Evolutionary conservation across 1,140 invertebrate genomes (phyloP), one percentile per base, ranked within the genome.

Genomic region (Euwallacea fornicatus): DNA sequence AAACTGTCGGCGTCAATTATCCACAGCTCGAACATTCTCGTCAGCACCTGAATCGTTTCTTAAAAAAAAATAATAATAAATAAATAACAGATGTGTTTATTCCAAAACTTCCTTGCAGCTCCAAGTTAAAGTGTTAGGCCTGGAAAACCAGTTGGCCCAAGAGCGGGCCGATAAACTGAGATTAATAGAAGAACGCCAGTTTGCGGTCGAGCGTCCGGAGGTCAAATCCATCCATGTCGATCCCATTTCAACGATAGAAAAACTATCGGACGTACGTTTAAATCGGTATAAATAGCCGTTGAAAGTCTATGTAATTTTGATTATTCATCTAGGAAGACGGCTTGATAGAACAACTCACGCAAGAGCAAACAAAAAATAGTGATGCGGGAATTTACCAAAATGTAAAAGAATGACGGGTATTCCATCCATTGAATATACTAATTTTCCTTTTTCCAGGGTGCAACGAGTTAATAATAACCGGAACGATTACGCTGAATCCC

Each of bases 221-320:
- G 47, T n/a, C 8, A 60, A 64, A 46, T 21, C 16, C 9, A 16
- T 44, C 4, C 71, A 66, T 13, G 21, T 62, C 8, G 72, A 75
- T 65, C 58, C 72, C 6, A 75, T 64, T 11, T 42, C 69, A 8
- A 73, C 62, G 15, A 71, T 75, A 64, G 74, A 75, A 65, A 75
- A 66, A 63, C 50, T 75, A 10, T 68, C 74, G 9, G 72, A 75
- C 50, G 74, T 75, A 69, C 56, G 74, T 75, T 33, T 33, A 33
- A 33, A 33, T 4, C 4, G 4, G 1, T 63, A 21, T 47, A 13
- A 50, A 50, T 50, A 50, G 9, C 46, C 9, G 6, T 11, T 50
- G 9, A 50, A 50, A 2, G 9, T 50, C 1, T 6, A 13, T 1
- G 13, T 13, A 50, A 11, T 50, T 50, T 50, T 10, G 13, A 50